These are phyloP conservation scores for Amblyornis subalaris DNA, from an alignment of 2,113 vertebrate genomes.

Conservation along the genomic window DNA sequence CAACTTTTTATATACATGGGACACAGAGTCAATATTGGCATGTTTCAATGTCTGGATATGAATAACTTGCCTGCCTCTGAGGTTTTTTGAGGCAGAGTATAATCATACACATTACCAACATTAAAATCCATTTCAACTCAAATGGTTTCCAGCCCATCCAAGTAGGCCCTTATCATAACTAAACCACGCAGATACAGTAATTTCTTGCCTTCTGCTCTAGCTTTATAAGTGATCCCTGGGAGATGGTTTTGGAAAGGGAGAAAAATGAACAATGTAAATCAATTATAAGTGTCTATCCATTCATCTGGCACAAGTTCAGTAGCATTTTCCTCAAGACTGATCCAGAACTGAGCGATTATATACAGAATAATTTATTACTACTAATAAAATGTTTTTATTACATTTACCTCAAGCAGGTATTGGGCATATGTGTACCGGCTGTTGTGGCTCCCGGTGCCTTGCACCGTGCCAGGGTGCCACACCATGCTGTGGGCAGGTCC, in stretches of 20 bases:
- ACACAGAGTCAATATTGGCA: not conserved
- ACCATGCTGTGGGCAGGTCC: not conserved
- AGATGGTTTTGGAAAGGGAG: not conserved
- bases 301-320: not conserved
- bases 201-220: not conserved
- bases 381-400: not conserved
- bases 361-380: not conserved
- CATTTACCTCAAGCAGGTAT: not conserved
- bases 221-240: not conserved
- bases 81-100: not conserved
- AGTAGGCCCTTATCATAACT: not conserved
- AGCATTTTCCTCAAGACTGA: not conserved
- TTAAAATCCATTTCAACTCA: not conserved
- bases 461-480: fast-evolving
- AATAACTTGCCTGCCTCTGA: not conserved
- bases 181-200: fast-evolving
- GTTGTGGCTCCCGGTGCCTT: fast-evolving
- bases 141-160: not conserved
- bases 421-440: fast-evolving
- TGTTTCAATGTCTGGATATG: not conserved
- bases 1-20: not conserved
- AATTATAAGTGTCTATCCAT: not conserved
- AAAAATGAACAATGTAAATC: not conserved
- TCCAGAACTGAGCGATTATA: not conserved
- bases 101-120: not conserved